phyloP scores from a whole-genome alignment of 2,113 vertebrate species.

The Halcyon senegalensis region DNA sequence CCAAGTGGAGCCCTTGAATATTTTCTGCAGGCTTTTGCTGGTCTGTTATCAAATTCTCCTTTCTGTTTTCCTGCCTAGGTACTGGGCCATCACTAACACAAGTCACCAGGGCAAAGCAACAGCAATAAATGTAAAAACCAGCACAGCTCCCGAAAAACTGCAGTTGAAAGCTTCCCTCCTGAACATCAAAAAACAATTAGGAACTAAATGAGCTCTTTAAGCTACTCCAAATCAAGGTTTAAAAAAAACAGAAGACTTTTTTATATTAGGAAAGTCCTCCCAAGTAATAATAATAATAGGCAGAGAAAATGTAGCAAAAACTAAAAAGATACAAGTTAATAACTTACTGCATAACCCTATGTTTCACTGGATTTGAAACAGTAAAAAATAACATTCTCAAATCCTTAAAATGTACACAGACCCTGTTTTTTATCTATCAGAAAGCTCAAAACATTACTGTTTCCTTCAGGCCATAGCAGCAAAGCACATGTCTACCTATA shows the following conservation, averaged over 20 bases:
- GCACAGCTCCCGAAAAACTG: background rate
- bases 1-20: background rate
- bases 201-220: background rate
- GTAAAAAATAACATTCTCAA: background rate
- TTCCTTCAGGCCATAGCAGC: background rate
- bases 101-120: background rate
- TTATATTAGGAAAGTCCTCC: background rate
- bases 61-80: background rate
- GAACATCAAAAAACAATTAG: background rate
- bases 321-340: background rate
- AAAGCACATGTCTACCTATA: background rate
- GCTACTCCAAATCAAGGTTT: background rate
- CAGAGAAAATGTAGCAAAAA: background rate
- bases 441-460: background rate
- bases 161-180: background rate
- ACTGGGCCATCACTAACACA: background rate
- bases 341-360: background rate
- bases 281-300: background rate
- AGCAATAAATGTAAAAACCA: background rate
- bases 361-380: background rate
- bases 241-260: background rate
- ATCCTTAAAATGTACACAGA: background rate
- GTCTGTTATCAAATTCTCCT: background rate
- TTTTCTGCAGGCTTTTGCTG: background rate
- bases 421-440: background rate